phyloP scores from a whole-genome alignment of 1,140 invertebrate genomes.

The Lasaia peninsularis region DNA sequence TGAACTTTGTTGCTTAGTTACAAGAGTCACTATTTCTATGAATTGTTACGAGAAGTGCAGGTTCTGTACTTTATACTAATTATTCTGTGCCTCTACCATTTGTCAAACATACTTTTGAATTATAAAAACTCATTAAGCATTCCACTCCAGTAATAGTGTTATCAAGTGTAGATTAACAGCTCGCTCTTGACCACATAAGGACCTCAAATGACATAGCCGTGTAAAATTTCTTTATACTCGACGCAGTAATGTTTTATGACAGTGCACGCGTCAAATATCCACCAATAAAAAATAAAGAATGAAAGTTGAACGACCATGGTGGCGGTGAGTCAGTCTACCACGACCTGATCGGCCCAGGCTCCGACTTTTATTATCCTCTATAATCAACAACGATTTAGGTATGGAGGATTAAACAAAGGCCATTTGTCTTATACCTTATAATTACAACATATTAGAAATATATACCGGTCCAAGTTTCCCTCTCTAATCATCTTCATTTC shows the following conservation, averaged over 20 bases:
- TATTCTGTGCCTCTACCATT: too few relatives aligned
- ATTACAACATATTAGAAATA: too few relatives aligned
- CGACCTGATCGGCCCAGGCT: constrained; percentile 46
- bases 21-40: too few relatives aligned
- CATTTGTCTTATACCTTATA: background rate
- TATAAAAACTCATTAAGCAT: too few relatives aligned
- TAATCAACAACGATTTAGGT: constrained; percentile 19
- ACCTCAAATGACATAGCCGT: constrained; percentile 13
- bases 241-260: constrained; percentile 37
- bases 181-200: background rate
- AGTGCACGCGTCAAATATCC: constrained; percentile 44
- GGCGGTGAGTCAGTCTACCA: constrained; percentile 49
- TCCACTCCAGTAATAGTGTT: too few relatives aligned
- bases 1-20: too few relatives aligned
- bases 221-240: constrained; percentile 18
- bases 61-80: too few relatives aligned
- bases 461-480: too few relatives aligned
- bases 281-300: constrained; percentile 61
- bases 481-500: too few relatives aligned
- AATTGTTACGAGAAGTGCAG: too few relatives aligned
- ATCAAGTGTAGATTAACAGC: background rate
- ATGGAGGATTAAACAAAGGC: background rate
- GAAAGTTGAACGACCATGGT: constrained; percentile 59
- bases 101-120: too few relatives aligned
- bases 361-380: constrained; percentile 15